These are phyloP conservation scores for Delphinapterus leucas DNA, from an alignment of 2,113 vertebrate species.

Conservation along the genomic window DNA sequence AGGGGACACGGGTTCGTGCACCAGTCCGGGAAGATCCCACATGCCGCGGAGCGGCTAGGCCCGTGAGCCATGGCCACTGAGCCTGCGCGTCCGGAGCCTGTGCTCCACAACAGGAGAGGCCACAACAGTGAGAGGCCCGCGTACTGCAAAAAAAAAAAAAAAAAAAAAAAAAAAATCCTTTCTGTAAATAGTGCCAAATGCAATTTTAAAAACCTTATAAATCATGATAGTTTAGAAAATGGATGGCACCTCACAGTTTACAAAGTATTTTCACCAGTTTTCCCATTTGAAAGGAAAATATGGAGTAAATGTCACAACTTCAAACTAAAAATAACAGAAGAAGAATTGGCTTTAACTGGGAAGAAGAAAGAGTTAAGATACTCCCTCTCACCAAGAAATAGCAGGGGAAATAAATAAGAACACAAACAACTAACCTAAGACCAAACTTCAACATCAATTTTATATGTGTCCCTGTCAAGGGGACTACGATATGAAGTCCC, in stretches of 20 bases:
- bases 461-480: background rate
- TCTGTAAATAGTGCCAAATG: background rate
- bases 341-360: background rate
- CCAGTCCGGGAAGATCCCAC: too few relatives aligned
- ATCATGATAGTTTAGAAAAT: background rate
- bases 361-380: background rate
- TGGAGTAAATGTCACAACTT: background rate
- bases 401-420: background rate
- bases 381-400: background rate
- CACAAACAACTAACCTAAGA: background rate
- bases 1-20: too few relatives aligned
- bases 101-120: too few relatives aligned
- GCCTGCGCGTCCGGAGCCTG: too few relatives aligned
- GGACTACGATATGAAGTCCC: background rate
- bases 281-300: conserved; percentile 8
- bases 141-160: too few relatives aligned
- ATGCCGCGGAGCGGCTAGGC: too few relatives aligned
- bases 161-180: background rate
- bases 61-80: too few relatives aligned
- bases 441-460: background rate
- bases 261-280: background rate
- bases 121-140: too few relatives aligned
- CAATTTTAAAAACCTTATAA: conserved; percentile 30
- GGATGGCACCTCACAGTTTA: background rate
- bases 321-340: background rate